Evolutionary conservation across 2,113 vertebrate genomes (phyloP), one percentile per base, ranked within the genome.

Genomic region (Tupaia chinensis): DNA sequence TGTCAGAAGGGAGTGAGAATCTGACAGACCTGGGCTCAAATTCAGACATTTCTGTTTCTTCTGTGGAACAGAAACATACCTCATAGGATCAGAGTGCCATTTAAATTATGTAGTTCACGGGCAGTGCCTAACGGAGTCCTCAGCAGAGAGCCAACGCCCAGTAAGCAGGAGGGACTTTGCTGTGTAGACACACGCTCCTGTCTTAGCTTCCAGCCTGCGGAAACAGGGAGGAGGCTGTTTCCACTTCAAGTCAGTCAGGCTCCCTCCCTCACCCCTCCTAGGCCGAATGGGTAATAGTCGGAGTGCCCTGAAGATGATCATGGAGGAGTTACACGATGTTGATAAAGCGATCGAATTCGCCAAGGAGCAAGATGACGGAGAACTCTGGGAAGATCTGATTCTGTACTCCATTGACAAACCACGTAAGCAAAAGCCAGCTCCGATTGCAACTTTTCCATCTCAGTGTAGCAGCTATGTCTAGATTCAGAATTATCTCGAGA

Each of bases 321-420:
- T 99, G 99, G 99, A 99, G 97, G 99, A 99, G 95, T 89, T 99
- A 94, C 99, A 98, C 44, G 98, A 99, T 9, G 99, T 99, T 83
- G 99, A 99, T 98, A 99, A 99, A 98, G 99, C 99, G 68, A 99
- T 99, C 87, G 99, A 99, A 92, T 99, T 99, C 96, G 99, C 99
- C 80, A 99, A 99, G 97, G 99, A 99, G 91, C 99, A 99, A 97
- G 99, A 99, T 13, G 99, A 99, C 15, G 99, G 98, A 69, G 99
- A 99, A 95, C 99, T 99, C 68, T 99, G 99, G 99, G 99, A 99
- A 97, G 99, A 99, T 93, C 99, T 99, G 93, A 99, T 99, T 98
- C 98, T 99, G 5, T 99, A 99, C 97, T 99, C 99, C 53, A 99
- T 99, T 0, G 99, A 99, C 97, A 99, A 99, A 97, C 99, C 99